These are phyloP conservation scores for Andrena chrysosceles DNA, from an alignment of 2,888 invertebrate genomes.

Conservation along the genomic window DNA sequence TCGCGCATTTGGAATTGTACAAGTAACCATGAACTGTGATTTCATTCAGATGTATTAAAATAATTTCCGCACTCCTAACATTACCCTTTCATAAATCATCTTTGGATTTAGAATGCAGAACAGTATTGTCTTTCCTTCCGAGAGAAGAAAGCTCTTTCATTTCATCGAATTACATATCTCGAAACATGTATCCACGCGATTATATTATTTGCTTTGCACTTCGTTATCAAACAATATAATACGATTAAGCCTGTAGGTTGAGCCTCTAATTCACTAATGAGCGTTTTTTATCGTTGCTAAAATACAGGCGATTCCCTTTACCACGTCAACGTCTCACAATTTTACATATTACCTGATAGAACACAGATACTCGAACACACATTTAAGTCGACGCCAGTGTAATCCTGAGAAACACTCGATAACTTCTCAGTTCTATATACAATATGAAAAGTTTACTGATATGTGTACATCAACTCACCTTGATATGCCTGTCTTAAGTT, in stretches of 20 bases:
- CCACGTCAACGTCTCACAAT: conserved; percentile 43
- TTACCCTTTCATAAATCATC: conserved; percentile 47
- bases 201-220: conserved; percentile 34
- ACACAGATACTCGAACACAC: conserved; percentile 67
- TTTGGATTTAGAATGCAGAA: conserved; percentile 61
- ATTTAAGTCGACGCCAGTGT: conserved; percentile 45
- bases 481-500: conserved; percentile 69
- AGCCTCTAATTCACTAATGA: conserved; percentile 56
- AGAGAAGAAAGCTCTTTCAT: conserved; percentile 56
- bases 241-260: conserved; percentile 41
- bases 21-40: conserved; percentile 49
- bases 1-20: conserved; percentile 64
- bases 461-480: conserved; percentile 76
- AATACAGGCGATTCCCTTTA: conserved; percentile 38
- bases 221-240: conserved; percentile 34
- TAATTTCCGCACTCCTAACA: conserved; percentile 55
- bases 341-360: conserved; percentile 50
- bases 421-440: conserved; percentile 56
- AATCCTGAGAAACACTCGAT: conserved; percentile 42
- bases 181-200: conserved; percentile 40
- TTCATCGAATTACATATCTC: conserved; percentile 37
- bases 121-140: conserved; percentile 67
- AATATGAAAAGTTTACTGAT: conserved; percentile 67
- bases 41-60: conserved; percentile 63
- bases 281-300: conserved; percentile 40